phyloP scores from a whole-genome alignment of 2,888 invertebrate genomes.

The Pristionchus entomophagus region DNA sequence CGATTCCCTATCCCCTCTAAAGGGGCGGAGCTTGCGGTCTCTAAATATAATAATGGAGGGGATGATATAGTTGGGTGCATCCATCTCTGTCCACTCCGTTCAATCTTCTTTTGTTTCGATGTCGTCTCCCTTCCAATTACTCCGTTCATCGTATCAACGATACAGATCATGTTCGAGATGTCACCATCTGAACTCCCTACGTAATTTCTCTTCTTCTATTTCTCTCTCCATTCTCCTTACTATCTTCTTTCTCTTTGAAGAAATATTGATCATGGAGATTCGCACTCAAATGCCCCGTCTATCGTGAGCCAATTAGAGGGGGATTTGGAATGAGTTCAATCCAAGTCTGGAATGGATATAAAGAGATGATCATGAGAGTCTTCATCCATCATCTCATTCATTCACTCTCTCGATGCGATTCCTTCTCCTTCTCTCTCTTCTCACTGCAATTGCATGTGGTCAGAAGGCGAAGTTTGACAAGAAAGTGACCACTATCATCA shows the following conservation, averaged over 20 bases:
- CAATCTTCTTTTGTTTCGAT: neutral
- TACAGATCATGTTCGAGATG: neutral
- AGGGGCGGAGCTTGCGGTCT: too few species aligned
- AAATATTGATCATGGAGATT: neutral
- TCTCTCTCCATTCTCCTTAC: neutral
- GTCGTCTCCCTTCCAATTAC: neutral
- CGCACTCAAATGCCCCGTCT: neutral
- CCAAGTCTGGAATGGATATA: neutral
- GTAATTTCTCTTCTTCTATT: neutral
- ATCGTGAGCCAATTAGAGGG: neutral
- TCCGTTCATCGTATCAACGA: neutral
- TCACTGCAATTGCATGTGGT: neutral
- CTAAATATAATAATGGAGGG: too few species aligned
- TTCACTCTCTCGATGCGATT: neutral
- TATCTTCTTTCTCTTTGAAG: neutral
- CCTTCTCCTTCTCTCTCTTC: neutral
- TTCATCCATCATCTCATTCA: neutral
- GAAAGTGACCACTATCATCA: neutral
- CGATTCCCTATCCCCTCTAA: too few species aligned
- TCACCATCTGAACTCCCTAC: neutral
- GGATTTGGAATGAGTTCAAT: neutral
- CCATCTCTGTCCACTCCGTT: neutral
- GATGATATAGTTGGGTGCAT: too few species aligned
- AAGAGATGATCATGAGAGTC: neutral
- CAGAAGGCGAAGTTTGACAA: conserved; percentile 5